A percentile compares a stretch with the other conserved stretches of the same genome.
These are phyloP conservation scores for Paragorgia papillata DNA, from an alignment of 92 coral and sea anemone species.

Conservation along the genomic window DNA sequence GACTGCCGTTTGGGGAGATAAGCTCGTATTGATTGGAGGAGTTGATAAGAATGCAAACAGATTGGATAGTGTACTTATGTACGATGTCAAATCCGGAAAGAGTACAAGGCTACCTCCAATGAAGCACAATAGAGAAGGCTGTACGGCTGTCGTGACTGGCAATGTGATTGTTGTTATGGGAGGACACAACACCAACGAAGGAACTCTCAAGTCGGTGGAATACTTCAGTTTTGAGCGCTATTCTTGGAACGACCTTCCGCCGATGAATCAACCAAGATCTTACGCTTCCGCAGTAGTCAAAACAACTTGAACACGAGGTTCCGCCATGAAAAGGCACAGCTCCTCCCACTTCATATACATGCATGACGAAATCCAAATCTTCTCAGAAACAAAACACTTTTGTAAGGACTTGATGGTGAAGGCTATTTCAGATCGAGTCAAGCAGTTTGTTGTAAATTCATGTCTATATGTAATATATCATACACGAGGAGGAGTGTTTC, in stretches of 20 bases:
- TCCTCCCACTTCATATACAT: too few species aligned
- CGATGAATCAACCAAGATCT: background rate
- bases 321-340: too few species aligned
- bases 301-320: too few species aligned
- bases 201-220: slow-evolving; percentile 73
- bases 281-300: background rate
- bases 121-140: slow-evolving; percentile 80
- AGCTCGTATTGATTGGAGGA: slow-evolving; percentile 23
- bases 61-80: slow-evolving; percentile 14
- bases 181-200: slow-evolving; percentile 49
- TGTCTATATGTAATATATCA: too few species aligned
- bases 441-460: too few species aligned
- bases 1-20: slow-evolving; percentile 2
- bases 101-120: slow-evolving; percentile 73
- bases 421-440: too few species aligned
- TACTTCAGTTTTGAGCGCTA: slow-evolving; percentile 50
- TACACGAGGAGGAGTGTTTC: too few species aligned
- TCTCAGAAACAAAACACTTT: too few species aligned
- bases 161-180: slow-evolving; percentile 74
- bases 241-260: slow-evolving; percentile 15
- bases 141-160: slow-evolving; percentile 69
- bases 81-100: slow-evolving; percentile 75
- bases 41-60: background rate
- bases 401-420: too few species aligned
- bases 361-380: too few species aligned